phyloP scores from a whole-genome alignment of 2,797 vertebrate species.

The Molothrus aeneus region DNA sequence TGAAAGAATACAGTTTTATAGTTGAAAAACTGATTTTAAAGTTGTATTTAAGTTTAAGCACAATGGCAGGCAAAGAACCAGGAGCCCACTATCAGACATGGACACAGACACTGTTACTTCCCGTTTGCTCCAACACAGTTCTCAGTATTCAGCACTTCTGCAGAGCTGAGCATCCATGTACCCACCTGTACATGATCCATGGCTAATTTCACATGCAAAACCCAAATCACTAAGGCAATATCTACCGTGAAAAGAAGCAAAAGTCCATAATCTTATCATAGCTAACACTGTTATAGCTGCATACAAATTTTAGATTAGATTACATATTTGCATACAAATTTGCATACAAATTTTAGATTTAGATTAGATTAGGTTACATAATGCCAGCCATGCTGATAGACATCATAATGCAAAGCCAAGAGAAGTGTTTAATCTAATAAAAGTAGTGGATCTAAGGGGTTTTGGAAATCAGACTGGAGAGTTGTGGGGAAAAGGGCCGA shows the following conservation, averaged over 20 bases:
- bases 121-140: fast-evolving
- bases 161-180: background rate
- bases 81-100: background rate
- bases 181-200: background rate
- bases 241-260: background rate
- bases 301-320: background rate
- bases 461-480: background rate
- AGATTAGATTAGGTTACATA: background rate
- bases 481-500: background rate
- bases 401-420: background rate
- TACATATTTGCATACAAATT: background rate
- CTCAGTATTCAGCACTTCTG: background rate
- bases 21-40: background rate
- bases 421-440: background rate
- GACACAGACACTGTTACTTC: background rate
- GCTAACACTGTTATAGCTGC: background rate
- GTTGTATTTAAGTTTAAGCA: background rate
- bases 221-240: background rate
- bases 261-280: background rate
- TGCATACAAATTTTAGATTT: background rate
- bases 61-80: background rate
- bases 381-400: background rate
- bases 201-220: background rate
- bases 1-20: background rate
- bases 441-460: background rate